phyloP scores from a whole-genome alignment of 1,140 invertebrate species.

The Campodea augens region DNA sequence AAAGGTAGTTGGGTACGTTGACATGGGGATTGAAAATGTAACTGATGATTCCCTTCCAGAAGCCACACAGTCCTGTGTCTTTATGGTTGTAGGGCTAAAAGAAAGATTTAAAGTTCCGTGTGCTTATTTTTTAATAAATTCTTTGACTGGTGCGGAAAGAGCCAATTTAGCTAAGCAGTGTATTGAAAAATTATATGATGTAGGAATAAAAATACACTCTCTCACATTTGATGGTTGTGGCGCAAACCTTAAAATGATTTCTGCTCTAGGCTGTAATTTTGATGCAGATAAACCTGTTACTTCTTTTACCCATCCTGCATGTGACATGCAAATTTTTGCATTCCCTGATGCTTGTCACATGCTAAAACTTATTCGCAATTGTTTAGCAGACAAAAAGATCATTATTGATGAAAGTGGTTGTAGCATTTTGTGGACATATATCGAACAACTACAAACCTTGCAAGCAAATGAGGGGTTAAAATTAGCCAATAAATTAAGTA shows the following conservation, averaged over 20 bases:
- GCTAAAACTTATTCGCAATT: conserved; percentile 16
- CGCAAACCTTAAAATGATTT: conserved; percentile 15
- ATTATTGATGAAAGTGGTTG: conserved; percentile 11
- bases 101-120: neutral
- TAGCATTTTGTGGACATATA: conserved; percentile 16
- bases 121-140: neutral
- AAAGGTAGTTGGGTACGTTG: conserved; percentile 14
- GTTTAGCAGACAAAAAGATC: conserved; percentile 11
- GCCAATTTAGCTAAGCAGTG: neutral
- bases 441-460: conserved; percentile 15
- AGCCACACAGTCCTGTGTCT: neutral
- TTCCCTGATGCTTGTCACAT: conserved; percentile 14
- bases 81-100: neutral
- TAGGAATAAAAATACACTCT: conserved; percentile 13
- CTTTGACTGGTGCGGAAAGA: neutral
- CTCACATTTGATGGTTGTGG: conserved; percentile 20
- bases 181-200: conserved; percentile 9
- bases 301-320: conserved; percentile 8
- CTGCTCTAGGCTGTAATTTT: conserved; percentile 15
- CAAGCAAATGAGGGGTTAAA: conserved; percentile 17
- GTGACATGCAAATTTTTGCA: conserved; percentile 10
- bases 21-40: conserved; percentile 15
- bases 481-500: conserved; percentile 17
- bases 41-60: conserved; percentile 11
- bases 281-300: neutral